Conservation (phyloP, 2,888 invertebrate species). For the Leucoma salicis region DNA sequence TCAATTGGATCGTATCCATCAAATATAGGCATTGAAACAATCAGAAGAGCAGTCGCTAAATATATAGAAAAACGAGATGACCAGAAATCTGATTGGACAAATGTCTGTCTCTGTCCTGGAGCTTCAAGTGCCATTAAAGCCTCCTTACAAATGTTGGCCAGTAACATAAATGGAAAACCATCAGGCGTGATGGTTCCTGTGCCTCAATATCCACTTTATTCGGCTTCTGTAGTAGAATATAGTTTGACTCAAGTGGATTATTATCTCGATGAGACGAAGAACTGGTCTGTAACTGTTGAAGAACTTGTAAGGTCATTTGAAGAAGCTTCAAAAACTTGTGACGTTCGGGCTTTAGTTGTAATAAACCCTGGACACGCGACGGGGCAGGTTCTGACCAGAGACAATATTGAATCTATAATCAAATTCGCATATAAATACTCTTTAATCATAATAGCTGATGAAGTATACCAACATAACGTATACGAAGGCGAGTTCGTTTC, state of each 20-base stretch:
- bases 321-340: slow-evolving; percentile 83
- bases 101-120: slow-evolving; percentile 91
- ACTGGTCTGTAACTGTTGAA: slow-evolving; percentile 89
- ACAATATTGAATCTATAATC: slow-evolving; percentile 94
- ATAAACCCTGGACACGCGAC: slow-evolving; percentile 99
- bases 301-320: slow-evolving; percentile 88
- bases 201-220: slow-evolving; percentile 98
- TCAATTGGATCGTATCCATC: slow-evolving; percentile 96
- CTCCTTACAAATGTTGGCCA: slow-evolving; percentile 86
- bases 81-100: slow-evolving; percentile 88
- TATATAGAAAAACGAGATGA: slow-evolving; percentile 85
- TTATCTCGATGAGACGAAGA: slow-evolving; percentile 91
- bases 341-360: slow-evolving; percentile 92
- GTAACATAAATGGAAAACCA: slow-evolving; percentile 73
- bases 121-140: slow-evolving; percentile 96
- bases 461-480: no score
- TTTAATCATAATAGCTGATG: slow-evolving; percentile 93
- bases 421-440: slow-evolving; percentile 92
- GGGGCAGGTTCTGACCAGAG: slow-evolving; percentile 88
- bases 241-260: slow-evolving; percentile 91
- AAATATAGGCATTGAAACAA: slow-evolving; percentile 91
- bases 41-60: slow-evolving; percentile 90
- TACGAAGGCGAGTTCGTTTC: slow-evolving; percentile 92
- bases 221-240: slow-evolving; percentile 95
- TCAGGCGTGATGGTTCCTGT: slow-evolving; percentile 94